A percentile compares a stretch with the other conserved stretches of the same genome.
Conservation (phyloP, 2,113 vertebrate genomes). For the Calonectris borealis region DNA sequence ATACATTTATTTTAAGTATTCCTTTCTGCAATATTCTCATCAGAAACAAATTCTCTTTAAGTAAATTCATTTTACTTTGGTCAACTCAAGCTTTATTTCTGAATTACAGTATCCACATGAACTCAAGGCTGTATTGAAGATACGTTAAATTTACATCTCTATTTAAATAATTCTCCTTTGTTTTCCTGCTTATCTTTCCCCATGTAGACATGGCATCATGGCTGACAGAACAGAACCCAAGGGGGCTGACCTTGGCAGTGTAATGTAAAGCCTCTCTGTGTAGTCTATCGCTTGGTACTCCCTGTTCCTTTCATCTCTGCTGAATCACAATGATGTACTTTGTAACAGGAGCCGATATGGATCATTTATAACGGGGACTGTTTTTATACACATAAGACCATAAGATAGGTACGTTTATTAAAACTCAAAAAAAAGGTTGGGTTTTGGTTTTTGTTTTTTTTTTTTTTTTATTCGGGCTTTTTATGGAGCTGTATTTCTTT, state of each 20-base stretch:
- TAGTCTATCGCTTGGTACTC: background rate
- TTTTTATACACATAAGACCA: background rate
- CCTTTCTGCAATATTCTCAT: background rate
- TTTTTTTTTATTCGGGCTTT: background rate
- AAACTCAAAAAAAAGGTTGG: background rate
- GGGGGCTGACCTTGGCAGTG: background rate
- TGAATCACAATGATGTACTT: background rate
- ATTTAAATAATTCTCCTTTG: background rate
- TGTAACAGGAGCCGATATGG: background rate
- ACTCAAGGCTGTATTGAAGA: background rate
- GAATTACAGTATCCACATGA: background rate
- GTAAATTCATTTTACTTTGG: background rate
- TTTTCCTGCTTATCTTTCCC: background rate
- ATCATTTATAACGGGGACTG: background rate
- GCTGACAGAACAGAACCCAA: background rate
- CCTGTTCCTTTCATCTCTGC: constrained; percentile 2
- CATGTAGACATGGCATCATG: background rate
- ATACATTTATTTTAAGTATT: background rate
- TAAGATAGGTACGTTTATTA: background rate
- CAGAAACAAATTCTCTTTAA: background rate
- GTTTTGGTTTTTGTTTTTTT: background rate
- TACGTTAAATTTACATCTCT: background rate
- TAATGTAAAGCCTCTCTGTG: constrained; percentile 3
- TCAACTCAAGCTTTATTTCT: background rate
- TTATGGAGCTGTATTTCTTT: background rate